These are phyloP conservation scores for Notechis scutatus DNA, from an alignment of 2,113 vertebrate species.

Conservation along the genomic window DNA sequence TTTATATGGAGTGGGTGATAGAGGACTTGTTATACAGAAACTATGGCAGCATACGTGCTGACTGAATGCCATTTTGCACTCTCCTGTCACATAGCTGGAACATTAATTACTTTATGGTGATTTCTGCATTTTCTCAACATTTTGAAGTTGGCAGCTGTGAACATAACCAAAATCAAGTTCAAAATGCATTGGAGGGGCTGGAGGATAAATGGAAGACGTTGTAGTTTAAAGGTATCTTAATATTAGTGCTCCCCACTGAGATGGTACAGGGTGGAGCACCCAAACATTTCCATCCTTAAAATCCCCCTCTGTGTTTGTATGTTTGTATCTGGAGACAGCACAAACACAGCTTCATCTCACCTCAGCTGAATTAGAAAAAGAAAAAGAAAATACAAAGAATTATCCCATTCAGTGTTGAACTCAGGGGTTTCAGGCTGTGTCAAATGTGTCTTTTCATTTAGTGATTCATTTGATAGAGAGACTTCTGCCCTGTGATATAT, in stretches of 20 bases:
- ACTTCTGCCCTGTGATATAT: not conserved
- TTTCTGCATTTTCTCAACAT: not conserved
- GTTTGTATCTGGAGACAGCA: not conserved
- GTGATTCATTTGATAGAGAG: not conserved
- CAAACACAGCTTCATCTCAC: not conserved
- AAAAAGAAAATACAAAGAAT: not conserved
- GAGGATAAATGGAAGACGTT: not conserved
- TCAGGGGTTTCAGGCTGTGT: not conserved
- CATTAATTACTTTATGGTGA: not conserved
- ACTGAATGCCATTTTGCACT: not conserved
- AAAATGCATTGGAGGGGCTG: not conserved
- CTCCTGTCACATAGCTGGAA: not conserved
- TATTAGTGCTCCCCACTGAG: not conserved
- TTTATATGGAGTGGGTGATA: not conserved
- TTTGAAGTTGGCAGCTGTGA: not conserved
- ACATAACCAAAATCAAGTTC: not conserved
- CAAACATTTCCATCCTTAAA: not conserved
- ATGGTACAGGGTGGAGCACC: not conserved
- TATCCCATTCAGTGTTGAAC: not conserved
- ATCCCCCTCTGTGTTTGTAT: not conserved
- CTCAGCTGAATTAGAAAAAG: not conserved
- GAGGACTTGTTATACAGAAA: not conserved
- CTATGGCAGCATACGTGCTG: not conserved
- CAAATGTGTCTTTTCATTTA: not conserved
- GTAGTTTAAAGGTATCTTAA: not conserved